Evolutionary conservation across 2,888 invertebrate species (phyloP), one percentile per base, ranked within the genome.

Genomic region (Agrypnus murinus): DNA sequence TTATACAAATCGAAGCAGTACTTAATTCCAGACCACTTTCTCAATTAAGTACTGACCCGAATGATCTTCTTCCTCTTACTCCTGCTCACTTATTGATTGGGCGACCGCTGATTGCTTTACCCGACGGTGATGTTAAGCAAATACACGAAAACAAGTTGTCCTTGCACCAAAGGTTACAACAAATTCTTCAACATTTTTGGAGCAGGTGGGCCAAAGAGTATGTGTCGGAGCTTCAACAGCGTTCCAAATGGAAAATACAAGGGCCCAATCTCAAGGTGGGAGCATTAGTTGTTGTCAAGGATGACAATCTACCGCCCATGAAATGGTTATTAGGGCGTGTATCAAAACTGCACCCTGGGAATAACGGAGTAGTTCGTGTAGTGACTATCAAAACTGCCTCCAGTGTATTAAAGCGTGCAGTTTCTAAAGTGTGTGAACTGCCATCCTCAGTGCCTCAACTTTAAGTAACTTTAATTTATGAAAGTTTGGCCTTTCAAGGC

Each of bases 1-100:
- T 57, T 14, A 15, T 57, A n/a, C 36, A 57, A 15, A 38, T 15
- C 6, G 38, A 57, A 19, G 8, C 6, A 14, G 8, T 38, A 32
- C 19, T 38, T 8, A 36, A 57, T 38, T 57, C 57, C 38, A 36
- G 38, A 2, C 57, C 17, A 6, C 38, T 36, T 10, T 17, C 38
- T 14, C 17, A 38, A 10, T 9, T 38, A 0, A 15, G 15, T 8
- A 38, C 57, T 1, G 38, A 57, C 19, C 14, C 38, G 9, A 36
- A 36, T 15, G 57, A 57, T 57, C 19, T 36, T 0, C 1, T 2
- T 36, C 38, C 38, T 2, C 17, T 57, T 7, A 36, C 38, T 2
- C 36, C 38, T 6, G 10, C 36, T 38, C 57, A 57, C 17, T 57
- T 57, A 1, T 38, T 57, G 10, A 38, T 57, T 17, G 57, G 57